Evolutionary conservation across 2,797 vertebrate species (phyloP).

Genomic region (Megaceryle alcyon): DNA sequence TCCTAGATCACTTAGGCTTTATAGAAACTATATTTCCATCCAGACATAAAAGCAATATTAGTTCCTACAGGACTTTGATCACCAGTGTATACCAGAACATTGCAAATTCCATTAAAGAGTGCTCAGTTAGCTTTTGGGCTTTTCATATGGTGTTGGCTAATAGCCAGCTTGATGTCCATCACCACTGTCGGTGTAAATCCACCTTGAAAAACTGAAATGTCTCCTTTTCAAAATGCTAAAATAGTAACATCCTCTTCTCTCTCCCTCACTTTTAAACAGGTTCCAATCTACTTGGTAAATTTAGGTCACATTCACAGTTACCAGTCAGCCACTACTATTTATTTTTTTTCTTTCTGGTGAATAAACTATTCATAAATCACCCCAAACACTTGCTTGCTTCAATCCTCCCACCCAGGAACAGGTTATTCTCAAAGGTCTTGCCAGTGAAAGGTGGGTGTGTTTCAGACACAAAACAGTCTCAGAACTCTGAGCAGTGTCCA

Average conservation of each 20-base stretch:
- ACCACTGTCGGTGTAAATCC: background rate
- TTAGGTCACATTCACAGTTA: background rate
- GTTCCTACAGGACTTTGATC: accelerated
- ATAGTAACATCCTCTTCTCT: background rate
- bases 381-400: background rate
- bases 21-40: background rate
- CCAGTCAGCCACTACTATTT: background rate
- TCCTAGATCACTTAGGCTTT: background rate
- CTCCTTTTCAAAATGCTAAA: background rate
- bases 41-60: background rate
- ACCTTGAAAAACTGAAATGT: background rate
- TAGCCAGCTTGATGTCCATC: background rate
- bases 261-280: background rate
- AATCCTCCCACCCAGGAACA: background rate
- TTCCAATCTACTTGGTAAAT: background rate
- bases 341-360: background rate
- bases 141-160: background rate
- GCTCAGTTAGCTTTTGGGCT: background rate
- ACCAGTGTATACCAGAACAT: accelerated
- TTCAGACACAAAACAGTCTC: background rate
- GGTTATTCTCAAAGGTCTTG: background rate
- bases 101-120: background rate
- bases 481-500: background rate
- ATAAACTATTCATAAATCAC: background rate
- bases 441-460: background rate